Base-by-base conservation (phyloP, 2,797 vertebrate species). In the Vireo griseus region DNA sequence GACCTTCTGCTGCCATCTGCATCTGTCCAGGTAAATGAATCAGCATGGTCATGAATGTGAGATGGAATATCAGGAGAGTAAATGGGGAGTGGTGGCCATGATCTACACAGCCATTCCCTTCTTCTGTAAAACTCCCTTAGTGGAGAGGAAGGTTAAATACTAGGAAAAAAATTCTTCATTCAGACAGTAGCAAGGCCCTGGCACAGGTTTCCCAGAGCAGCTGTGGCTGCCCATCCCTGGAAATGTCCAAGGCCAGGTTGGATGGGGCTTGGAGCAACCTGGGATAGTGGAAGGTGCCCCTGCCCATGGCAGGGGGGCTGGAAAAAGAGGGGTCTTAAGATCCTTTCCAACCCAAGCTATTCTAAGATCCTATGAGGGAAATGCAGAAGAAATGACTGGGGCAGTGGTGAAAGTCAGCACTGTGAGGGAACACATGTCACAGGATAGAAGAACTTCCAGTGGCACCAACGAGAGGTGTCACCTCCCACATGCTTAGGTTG, bases 301-400 rank as follows among this genome's bases (percentile, higher is more conserved):
- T 54, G 13, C 3, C 33, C 42, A 5, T 28, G 26, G 18, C 35
- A 48, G 26, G 2, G 17, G 1, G 35, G 35, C 8, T 61, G 10
- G 21, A 42, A 37, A 6, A 10, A 24, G 6, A 42, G 42, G 18
- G 13, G 4, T 2, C 62, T 55, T 44, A 24, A 37, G 19, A 3
- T 17, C 35, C 19, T 44, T 62, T 44, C 9, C 8, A 55, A 9
- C 16, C 9, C 22, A 21, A 29, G 2, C 3, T 0, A 0, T 48
- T 55, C 5, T 1, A 21, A 7, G 13, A 3, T 52, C 48, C 3
- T 33, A 1, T n/a, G 24, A 29, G 20, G 13, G 42, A 80, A 90
- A 63, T 20, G 13, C 2, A 57, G 57, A 55, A 52, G 8, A 24
- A 82, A 74, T 57, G 16, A 10, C 6, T 29, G 6, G 2, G 9